Evolutionary conservation across 2,888 invertebrate species (phyloP), one percentile per base, ranked within the genome.

Genomic region (Drosophila fulvimacula): DNA sequence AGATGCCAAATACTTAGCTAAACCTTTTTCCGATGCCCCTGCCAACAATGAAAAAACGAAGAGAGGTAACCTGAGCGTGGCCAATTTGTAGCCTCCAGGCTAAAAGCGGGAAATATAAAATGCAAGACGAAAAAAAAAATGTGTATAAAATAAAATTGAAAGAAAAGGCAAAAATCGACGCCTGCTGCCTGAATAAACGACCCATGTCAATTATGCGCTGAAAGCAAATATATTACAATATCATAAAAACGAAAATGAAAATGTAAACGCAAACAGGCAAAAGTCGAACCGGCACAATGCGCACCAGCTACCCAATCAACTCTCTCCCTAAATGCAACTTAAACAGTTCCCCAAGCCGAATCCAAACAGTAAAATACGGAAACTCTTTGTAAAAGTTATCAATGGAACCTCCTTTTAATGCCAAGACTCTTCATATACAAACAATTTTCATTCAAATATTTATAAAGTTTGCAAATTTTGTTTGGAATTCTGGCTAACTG

Each of bases 221-320:
- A 85, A 85, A 85, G 89, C 89, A 85, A 85, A 85, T 89, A 85
- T 85, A 85, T 88, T 85, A 88, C 88, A 87, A 85, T 85, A 85
- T 89, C 89, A 86, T 86, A 86, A 82, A 74, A 88, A 88, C 72
- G 72, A 76, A 76, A 81, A 73, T 73, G 75, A 79, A 76, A 76
- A 77, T 73, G 74, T 70, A 73, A 88, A 88, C 85, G 79, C 85
- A 89, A 89, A 89, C 88, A 81, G 73, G 66, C 76, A 79, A 81
- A 81, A 81, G 79, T 81, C 88, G 64, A 49, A 62, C 88, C 62
- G 41, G 64, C 57, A 63, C 64, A 79, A 75, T 65, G 44, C 41
- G 63, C 52, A 51, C 39, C 56, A 21, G 34, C 34, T 34, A 17
- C 21, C 49, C 49, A 51, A 51, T 17, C 48, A 32, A 1, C 17